Percentiles rank a stretch among this genome's conserved stretches.
These are phyloP conservation scores for Hyphantria cunea DNA, from an alignment of 1,140 invertebrate genomes.

Conservation along the genomic window DNA sequence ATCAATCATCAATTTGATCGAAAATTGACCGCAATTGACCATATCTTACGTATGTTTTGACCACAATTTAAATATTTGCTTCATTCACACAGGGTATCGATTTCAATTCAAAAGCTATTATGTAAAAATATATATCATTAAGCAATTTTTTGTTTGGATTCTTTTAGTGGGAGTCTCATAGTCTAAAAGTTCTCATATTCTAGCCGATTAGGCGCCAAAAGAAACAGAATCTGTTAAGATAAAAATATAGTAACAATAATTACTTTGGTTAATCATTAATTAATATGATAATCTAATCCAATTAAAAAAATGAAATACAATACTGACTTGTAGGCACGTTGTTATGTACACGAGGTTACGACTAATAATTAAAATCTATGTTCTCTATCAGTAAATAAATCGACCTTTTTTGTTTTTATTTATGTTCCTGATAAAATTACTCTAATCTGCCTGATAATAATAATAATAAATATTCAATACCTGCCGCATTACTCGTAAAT, in stretches of 20 bases:
- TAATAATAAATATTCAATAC: too few species aligned
- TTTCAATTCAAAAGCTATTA: background rate
- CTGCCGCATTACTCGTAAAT: too few species aligned
- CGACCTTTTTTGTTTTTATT: too few species aligned
- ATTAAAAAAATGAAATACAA: too few species aligned
- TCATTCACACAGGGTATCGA: constrained; percentile 17
- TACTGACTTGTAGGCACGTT: too few species aligned
- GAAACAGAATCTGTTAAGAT: constrained; percentile 26
- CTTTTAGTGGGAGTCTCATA: background rate
- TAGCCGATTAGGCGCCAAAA: constrained; percentile 1
- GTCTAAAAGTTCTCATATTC: background rate
- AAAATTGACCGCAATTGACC: constrained; percentile 21
- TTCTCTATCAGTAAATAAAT: too few species aligned
- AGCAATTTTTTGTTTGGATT: constrained; percentile 2
- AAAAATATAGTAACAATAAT: background rate
- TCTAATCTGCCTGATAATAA: too few species aligned
- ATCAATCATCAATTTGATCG: constrained; percentile 18
- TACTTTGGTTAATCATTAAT: too few species aligned
- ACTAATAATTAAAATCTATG: too few species aligned
- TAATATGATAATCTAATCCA: too few species aligned
- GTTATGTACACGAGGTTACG: too few species aligned
- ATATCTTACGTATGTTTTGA: constrained; percentile 16
- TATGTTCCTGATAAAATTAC: too few species aligned
- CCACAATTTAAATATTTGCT: constrained; percentile 15
- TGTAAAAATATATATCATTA: background rate